These are phyloP conservation scores for Eudemis profundana DNA, from an alignment of 2,888 invertebrate genomes.

Conservation along the genomic window DNA sequence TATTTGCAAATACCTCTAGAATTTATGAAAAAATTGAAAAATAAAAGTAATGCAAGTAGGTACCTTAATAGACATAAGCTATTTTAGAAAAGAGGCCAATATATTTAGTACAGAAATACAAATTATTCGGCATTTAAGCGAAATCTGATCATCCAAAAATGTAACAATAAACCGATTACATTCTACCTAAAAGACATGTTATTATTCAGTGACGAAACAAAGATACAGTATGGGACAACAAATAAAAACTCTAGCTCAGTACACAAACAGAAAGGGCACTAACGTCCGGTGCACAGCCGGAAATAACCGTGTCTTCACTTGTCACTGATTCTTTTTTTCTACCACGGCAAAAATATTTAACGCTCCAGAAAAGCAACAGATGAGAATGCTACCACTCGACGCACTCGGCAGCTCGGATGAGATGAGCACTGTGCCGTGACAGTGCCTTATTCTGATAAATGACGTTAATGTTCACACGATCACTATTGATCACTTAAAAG, in stretches of 20 bases:
- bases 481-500: background rate
- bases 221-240: slow-evolving; percentile 26
- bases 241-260: slow-evolving; percentile 28
- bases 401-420: slow-evolving; percentile 20
- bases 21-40: too few relatives aligned
- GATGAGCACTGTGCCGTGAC: slow-evolving; percentile 22
- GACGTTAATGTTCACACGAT: slow-evolving; percentile 19
- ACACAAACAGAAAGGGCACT: slow-evolving; percentile 41
- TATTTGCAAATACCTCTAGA: too few relatives aligned
- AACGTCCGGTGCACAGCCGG: slow-evolving; percentile 46
- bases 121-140: background rate
- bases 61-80: too few relatives aligned
- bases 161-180: background rate
- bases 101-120: too few relatives aligned
- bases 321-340: slow-evolving; percentile 45
- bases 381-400: slow-evolving; percentile 45
- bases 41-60: too few relatives aligned
- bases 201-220: background rate
- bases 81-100: too few relatives aligned
- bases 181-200: background rate
- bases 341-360: slow-evolving; percentile 49
- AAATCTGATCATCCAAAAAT: background rate
- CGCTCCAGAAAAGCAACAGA: slow-evolving; percentile 53
- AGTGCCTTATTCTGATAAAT: slow-evolving; percentile 28
- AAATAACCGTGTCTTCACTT: slow-evolving; percentile 51